phyloP scores from a whole-genome alignment of 2,113 vertebrate species.

The Panurus biarmicus region DNA sequence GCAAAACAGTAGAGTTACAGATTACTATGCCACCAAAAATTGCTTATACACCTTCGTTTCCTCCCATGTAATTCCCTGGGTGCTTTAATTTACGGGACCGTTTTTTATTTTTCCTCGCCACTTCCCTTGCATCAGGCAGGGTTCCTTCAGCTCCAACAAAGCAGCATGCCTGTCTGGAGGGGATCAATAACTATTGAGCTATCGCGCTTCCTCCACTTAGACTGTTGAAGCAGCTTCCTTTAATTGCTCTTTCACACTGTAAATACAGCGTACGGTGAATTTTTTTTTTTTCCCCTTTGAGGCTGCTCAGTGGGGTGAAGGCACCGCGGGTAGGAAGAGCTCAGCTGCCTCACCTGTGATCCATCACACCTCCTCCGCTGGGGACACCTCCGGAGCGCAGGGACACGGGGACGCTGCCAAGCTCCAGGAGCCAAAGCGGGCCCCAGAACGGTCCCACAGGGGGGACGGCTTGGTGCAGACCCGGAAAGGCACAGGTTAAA shows the following conservation, averaged over 20 bases:
- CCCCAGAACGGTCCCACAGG: accelerated
- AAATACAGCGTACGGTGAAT: background rate
- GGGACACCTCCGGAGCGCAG: accelerated
- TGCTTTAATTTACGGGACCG: background rate
- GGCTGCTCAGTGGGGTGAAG: background rate
- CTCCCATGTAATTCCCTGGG: background rate
- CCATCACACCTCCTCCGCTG: background rate
- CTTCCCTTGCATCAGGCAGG: background rate
- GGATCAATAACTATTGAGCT: background rate
- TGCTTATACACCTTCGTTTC: background rate
- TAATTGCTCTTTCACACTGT: slow-evolving; percentile 4
- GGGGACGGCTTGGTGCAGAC: accelerated
- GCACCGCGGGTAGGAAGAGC: background rate
- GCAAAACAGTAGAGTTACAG: background rate
- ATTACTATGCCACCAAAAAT: background rate
- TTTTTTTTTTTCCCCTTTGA: background rate
- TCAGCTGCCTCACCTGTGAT: background rate
- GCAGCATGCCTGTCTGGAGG: background rate
- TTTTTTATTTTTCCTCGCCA: background rate
- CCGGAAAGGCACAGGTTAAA: background rate
- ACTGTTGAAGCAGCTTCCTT: background rate
- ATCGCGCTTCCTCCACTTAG: background rate
- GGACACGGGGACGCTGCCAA: accelerated
- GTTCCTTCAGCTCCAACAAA: background rate
- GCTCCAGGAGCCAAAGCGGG: background rate